phyloP scores from a whole-genome alignment of 2,113 vertebrate genomes.

The Dasypus novemcinctus region DNA sequence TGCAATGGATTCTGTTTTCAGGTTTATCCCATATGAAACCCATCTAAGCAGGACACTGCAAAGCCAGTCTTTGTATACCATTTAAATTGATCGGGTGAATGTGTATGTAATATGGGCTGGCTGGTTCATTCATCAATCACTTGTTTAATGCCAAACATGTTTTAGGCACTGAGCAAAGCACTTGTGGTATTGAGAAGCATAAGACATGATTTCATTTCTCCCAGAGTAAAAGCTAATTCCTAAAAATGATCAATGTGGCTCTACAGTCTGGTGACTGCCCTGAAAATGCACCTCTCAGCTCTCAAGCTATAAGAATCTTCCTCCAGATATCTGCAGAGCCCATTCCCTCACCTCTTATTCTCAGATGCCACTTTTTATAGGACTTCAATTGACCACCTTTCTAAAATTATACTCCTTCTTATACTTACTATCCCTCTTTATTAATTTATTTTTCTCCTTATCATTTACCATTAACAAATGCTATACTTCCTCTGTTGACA shows the following conservation, averaged over 20 bases:
- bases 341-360: not conserved
- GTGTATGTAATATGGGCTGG: not conserved
- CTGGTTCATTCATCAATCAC: not conserved
- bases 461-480: not conserved
- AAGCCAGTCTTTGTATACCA: not conserved
- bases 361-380: not conserved
- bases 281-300: not conserved
- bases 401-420: not conserved
- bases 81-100: not conserved
- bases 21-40: not conserved
- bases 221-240: not conserved
- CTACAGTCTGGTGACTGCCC: not conserved
- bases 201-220: not conserved
- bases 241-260: not conserved
- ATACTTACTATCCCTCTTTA: not conserved
- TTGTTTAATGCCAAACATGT: not conserved
- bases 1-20: not conserved
- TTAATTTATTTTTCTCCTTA: not conserved
- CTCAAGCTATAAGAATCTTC: not conserved
- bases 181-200: not conserved
- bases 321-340: not conserved
- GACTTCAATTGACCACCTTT: not conserved
- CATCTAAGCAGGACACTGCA: not conserved
- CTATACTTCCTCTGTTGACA: not conserved
- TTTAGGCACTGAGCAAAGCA: not conserved